phyloP scores from a whole-genome alignment of 2,888 invertebrate species.

The Caenorhabditis wallacei region DNA sequence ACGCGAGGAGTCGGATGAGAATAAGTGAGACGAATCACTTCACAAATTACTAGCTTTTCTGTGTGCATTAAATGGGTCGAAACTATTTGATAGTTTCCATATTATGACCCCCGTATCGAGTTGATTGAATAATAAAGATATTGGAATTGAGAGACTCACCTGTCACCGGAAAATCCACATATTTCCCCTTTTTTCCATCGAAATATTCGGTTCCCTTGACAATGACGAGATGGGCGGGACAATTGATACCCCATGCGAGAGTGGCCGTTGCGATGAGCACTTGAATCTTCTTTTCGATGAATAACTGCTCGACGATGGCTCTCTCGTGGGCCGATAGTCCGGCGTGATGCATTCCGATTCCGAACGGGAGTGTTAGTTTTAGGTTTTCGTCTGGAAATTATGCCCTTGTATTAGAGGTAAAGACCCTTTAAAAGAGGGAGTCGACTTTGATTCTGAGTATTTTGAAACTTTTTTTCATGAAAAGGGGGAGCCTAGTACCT shows the following conservation, averaged over 20 bases:
- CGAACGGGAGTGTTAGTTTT: conserved; percentile 94
- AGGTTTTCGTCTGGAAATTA: conserved; percentile 89
- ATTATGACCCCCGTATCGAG: too few species aligned
- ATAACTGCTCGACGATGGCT: conserved; percentile 88
- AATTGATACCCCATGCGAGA: conserved; percentile 99
- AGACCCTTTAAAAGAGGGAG: too few species aligned
- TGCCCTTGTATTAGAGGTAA: too few species aligned
- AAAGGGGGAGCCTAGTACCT: too few species aligned
- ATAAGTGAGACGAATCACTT: too few species aligned
- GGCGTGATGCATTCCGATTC: conserved; percentile 98
- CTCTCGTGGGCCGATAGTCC: conserved; percentile 95
- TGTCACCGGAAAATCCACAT: conserved; percentile 99
- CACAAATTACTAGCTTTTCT: too few species aligned
- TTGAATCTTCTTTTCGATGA: conserved; percentile 85
- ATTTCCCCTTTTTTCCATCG: conserved; percentile 96
- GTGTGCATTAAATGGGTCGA: too few species aligned
- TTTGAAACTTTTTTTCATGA: too few species aligned
- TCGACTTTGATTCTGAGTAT: too few species aligned
- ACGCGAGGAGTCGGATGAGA: background rate
- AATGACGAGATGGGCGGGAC: conserved; percentile 94
- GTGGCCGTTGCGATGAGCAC: conserved; percentile 97
- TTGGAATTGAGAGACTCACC: conserved; percentile 80
- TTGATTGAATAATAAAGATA: background rate
- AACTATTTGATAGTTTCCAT: too few species aligned
- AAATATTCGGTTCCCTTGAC: conserved; percentile 94